phyloP scores from a whole-genome alignment of 2,113 vertebrate genomes.

The Oceanodroma tethys region DNA sequence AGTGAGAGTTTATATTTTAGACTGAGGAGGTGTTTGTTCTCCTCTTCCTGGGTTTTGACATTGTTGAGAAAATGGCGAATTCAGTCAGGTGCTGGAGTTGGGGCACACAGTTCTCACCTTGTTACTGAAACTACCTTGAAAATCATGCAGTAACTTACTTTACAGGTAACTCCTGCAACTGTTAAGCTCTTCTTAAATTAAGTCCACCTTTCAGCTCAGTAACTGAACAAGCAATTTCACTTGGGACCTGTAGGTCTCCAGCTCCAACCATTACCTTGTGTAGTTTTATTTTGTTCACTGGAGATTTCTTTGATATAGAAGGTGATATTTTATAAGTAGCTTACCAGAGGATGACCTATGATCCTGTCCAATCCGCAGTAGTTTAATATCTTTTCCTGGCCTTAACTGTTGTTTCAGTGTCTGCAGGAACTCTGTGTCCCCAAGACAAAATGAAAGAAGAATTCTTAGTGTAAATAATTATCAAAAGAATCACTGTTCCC shows the following conservation, averaged over 20 bases:
- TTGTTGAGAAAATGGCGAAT: neutral
- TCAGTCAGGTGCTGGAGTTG: neutral
- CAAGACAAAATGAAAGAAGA: neutral
- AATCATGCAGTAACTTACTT: neutral
- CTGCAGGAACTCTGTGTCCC: neutral
- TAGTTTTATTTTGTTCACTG: neutral
- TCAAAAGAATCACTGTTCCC: neutral
- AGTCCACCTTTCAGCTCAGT: neutral
- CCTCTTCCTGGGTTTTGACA: neutral
- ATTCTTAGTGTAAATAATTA: neutral
- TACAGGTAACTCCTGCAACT: neutral
- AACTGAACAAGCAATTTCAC: neutral
- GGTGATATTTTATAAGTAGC: neutral
- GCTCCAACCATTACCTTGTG: neutral
- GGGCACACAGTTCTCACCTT: neutral
- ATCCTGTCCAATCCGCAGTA: neutral
- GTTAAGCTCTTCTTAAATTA: neutral
- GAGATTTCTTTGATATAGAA: neutral
- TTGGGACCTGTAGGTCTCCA: neutral
- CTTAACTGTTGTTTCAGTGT: neutral
- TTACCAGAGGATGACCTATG: neutral
- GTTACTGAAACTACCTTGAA: neutral
- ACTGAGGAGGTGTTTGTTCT: neutral
- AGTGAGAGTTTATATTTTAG: neutral
- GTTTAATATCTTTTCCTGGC: slow-evolving; percentile 6